phyloP scores from a whole-genome alignment of 2,888 invertebrate species.

The Synergus laeviventris region DNA sequence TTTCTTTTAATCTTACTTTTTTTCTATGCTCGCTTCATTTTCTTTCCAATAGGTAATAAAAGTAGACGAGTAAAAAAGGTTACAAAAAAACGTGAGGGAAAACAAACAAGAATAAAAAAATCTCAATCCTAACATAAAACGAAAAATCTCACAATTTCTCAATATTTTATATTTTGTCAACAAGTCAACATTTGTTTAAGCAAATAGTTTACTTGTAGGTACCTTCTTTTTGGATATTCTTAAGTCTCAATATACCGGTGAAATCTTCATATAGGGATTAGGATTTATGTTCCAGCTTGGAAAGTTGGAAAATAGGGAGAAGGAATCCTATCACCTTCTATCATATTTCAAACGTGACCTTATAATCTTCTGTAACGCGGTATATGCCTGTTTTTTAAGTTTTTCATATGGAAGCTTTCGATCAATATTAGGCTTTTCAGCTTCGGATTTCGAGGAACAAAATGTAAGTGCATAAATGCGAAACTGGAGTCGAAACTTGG shows the following conservation, averaged over 20 bases:
- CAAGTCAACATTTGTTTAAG: no score
- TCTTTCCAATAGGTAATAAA: neutral
- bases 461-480: conserved; percentile 22
- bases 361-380: neutral
- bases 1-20: neutral
- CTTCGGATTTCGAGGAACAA: neutral
- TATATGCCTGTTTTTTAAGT: neutral
- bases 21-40: neutral
- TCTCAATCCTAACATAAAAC: no score
- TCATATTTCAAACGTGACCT: neutral
- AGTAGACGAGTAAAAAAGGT: no score
- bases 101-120: no score
- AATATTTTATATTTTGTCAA: no score
- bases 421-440: conserved; percentile 23
- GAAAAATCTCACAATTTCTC: no score
- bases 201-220: no score
- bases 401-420: neutral
- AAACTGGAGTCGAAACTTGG: conserved; percentile 7
- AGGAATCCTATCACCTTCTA: neutral
- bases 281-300: neutral
- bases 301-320: neutral
- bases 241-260: conserved; percentile 2
- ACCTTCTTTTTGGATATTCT: neutral
- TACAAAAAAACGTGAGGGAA: no score
- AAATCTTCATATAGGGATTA: neutral